Evolutionary conservation across 2,888 invertebrate genomes (phyloP).

Genomic region (Mycogona germanica): DNA sequence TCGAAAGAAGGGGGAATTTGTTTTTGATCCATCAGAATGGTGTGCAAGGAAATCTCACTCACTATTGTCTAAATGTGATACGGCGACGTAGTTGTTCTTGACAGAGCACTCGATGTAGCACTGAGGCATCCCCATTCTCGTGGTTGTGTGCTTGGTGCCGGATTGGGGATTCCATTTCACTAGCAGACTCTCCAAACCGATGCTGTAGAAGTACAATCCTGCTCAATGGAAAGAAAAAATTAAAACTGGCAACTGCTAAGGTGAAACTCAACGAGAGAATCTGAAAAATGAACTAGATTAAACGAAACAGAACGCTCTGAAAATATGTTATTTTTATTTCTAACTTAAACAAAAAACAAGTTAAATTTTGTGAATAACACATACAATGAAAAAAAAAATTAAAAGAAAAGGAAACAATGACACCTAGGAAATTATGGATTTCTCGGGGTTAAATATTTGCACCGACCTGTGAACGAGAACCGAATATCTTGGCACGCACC

Average conservation of each 20-base stretch:
- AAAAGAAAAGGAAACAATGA: not conserved
- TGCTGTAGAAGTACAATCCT: slow-evolving; percentile 57
- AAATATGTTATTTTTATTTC: not conserved
- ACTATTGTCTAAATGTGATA: slow-evolving; percentile 56
- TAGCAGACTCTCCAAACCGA: slow-evolving; percentile 62
- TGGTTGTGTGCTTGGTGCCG: slow-evolving; percentile 46
- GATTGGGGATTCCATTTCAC: slow-evolving; percentile 57
- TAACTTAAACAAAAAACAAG: not conserved
- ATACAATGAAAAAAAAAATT: not conserved
- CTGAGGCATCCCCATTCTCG: slow-evolving; percentile 55
- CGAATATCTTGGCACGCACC: too few species aligned
- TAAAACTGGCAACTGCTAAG: too few species aligned
- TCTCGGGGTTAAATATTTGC: too few species aligned
- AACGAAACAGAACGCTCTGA: not conserved
- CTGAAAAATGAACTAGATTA: too few species aligned
- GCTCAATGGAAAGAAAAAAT: too few species aligned
- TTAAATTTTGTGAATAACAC: not conserved
- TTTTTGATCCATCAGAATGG: not conserved
- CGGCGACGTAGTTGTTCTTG: slow-evolving; percentile 49
- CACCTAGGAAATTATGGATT: not conserved
- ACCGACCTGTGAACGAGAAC: too few species aligned
- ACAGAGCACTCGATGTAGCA: slow-evolving; percentile 47
- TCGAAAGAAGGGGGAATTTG: too few species aligned
- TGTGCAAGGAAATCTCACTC: slow-evolving; percentile 21
- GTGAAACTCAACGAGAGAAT: too few species aligned